Evolutionary conservation across 2,888 invertebrate genomes (phyloP), one percentile per base, ranked within the genome.

Genomic region (Apocheima hispidaria): DNA sequence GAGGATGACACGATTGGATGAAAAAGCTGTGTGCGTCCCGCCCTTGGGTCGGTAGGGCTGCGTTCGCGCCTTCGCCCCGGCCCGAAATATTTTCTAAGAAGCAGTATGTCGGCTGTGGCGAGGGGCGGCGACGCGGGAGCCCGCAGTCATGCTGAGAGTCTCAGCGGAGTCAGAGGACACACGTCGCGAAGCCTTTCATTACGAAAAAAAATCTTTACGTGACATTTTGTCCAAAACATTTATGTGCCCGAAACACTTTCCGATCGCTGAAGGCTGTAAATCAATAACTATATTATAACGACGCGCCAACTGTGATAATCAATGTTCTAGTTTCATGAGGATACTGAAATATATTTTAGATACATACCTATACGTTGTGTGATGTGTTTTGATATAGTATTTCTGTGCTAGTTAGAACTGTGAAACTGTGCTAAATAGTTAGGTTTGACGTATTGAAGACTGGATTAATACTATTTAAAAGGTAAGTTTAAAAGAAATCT

Each of bases 101-200:
- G 87, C 87, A 88, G 89, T 87, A 90, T 89, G 90, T 88, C 90
- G 87, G 88, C 79, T 82, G 83, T 79, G 71, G 74, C 84, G 84
- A 89, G 90, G 91, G 91, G 90, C 89, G 90, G 83, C 91, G 86
- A 83, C 88, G 90, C 90, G 90, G 92, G 92, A 88, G 89, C 88
- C 82, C 86, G 89, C 92, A 92, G 92, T 92, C 92, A 92, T 92
- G 92, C 92, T 92, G 92, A 87, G 92, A 86, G 73, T 79, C 88
- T 92, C 92, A 86, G 90, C 90, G 84, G 85, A 88, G 87, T 77
- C 84, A 87, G 86, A 85, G 92, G 90, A 86, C 88, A 83, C 90
- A 90, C 84, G 90, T 84, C 88, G 92, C 89, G 92, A 88, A 81
- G 72, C 81, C 78, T 88, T 85, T 84, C 86, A 77, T 77, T 81